phyloP scores from a whole-genome alignment of 1,140 invertebrate genomes.

The Apis dorsata region DNA sequence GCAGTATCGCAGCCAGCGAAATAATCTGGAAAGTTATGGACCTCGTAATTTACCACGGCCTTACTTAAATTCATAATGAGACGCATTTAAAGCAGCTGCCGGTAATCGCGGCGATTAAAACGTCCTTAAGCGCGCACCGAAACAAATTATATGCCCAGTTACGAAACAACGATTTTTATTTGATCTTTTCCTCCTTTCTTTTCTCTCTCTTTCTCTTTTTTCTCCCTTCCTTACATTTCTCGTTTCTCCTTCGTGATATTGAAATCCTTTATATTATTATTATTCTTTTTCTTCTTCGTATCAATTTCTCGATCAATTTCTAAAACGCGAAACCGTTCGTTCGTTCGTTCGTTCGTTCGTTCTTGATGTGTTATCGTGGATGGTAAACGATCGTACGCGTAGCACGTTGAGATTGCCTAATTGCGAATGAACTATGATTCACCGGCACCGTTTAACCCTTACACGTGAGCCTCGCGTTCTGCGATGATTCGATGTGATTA shows the following conservation, averaged over 20 bases:
- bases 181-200: not conserved
- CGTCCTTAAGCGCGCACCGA: constrained; percentile 61
- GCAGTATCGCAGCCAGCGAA: constrained; percentile 54
- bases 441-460: not conserved
- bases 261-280: too few relatives aligned
- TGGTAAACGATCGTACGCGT: constrained; percentile 1
- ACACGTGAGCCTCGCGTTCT: not conserved
- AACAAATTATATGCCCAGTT: constrained; percentile 45
- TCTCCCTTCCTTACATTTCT: too few relatives aligned
- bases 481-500: constrained; percentile 11
- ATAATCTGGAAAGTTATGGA: constrained; percentile 67
- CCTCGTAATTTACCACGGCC: constrained; percentile 65
- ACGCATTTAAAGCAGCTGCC: constrained; percentile 71
- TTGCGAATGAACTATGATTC: constrained; percentile 8
- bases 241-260: not conserved
- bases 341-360: not conserved
- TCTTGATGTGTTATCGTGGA: not conserved
- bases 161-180: constrained; percentile 29
- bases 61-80: constrained; percentile 69
- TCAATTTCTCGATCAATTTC: not conserved
- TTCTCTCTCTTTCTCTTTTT: not conserved
- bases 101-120: constrained; percentile 73
- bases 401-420: not conserved
- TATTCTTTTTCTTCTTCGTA: too few relatives aligned
- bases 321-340: not conserved